Percentiles rank a stretch among this genome's conserved stretches.
Evolutionary conservation across 1,140 invertebrate species (phyloP).

Genomic region (Sweltsa coloradensis): DNA sequence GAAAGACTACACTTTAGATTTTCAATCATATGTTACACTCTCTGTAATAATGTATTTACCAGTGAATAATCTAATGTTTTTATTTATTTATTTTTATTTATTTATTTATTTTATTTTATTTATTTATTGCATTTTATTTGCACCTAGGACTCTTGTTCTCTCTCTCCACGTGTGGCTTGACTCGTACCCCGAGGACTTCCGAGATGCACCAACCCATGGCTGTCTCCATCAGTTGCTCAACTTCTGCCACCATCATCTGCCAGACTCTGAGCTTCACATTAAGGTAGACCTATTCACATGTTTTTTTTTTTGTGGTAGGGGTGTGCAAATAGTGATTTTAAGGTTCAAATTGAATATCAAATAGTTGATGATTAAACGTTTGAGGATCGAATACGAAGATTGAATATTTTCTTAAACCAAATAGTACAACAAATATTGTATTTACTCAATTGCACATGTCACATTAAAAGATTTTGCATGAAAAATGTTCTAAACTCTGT

Average conservation of each 20-base stretch:
- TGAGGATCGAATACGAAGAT: too few relatives aligned
- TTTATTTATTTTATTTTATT: neutral
- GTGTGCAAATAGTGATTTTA: too few relatives aligned
- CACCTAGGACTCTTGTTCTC: constrained; percentile 63
- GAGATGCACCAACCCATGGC: constrained; percentile 71
- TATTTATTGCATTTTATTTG: neutral
- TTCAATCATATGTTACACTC: neutral
- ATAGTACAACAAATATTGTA: too few relatives aligned
- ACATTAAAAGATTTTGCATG: too few relatives aligned
- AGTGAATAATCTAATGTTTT: neutral
- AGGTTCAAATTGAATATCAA: too few relatives aligned
- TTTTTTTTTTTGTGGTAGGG: too few relatives aligned
- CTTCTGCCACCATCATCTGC: constrained; percentile 69
- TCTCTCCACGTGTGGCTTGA: constrained; percentile 94
- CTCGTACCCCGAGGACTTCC: constrained; percentile 93
- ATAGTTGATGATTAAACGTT: too few relatives aligned
- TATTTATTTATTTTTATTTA: neutral
- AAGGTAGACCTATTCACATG: too few relatives aligned
- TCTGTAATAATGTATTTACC: neutral
- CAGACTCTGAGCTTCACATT: constrained; percentile 67
- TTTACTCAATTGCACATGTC: too few relatives aligned
- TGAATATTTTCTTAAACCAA: too few relatives aligned
- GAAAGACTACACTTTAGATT: neutral
- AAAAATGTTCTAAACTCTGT: too few relatives aligned
- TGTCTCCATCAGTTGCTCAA: constrained; percentile 66